Conservation (phyloP, 2,797 vertebrate species). For the Varecia variegata region DNA sequence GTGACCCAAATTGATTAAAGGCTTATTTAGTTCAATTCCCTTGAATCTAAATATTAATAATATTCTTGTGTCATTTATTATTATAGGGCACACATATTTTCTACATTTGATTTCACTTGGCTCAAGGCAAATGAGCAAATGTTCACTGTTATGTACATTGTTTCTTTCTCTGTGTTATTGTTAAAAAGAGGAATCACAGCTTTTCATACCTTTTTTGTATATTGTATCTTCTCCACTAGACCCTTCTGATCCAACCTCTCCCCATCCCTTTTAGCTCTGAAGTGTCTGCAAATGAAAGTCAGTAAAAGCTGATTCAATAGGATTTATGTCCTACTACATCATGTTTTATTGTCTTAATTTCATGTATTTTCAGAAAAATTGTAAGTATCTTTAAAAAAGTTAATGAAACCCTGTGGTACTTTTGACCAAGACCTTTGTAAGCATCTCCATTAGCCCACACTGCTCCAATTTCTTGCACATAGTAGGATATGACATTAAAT, state of each 20-base stretch:
- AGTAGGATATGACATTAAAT: not conserved
- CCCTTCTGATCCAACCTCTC: not conserved
- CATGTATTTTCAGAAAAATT: not conserved
- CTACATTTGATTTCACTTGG: not conserved
- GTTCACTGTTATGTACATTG: not conserved
- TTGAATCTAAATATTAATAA: not conserved
- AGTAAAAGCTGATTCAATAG: not conserved
- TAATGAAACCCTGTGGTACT: not conserved
- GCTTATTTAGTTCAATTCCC: not conserved
- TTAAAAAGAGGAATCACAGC: not conserved
- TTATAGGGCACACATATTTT: not conserved
- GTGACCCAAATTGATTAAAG: constrained; percentile 35
- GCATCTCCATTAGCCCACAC: not conserved
- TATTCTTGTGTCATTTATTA: constrained; percentile 23
- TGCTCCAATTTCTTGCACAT: not conserved
- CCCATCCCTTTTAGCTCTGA: not conserved
- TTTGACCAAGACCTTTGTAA: not conserved
- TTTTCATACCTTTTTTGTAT: not conserved
- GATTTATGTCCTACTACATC: not conserved
- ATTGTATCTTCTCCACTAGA: not conserved
- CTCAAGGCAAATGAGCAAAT: not conserved
- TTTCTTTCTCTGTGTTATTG: not conserved
- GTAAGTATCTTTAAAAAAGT: not conserved
- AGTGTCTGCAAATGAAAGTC: not conserved
- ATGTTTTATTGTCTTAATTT: not conserved